These are phyloP conservation scores for Alviniconcha strummeri DNA, from an alignment of 2,888 invertebrate species.

Conservation along the genomic window DNA sequence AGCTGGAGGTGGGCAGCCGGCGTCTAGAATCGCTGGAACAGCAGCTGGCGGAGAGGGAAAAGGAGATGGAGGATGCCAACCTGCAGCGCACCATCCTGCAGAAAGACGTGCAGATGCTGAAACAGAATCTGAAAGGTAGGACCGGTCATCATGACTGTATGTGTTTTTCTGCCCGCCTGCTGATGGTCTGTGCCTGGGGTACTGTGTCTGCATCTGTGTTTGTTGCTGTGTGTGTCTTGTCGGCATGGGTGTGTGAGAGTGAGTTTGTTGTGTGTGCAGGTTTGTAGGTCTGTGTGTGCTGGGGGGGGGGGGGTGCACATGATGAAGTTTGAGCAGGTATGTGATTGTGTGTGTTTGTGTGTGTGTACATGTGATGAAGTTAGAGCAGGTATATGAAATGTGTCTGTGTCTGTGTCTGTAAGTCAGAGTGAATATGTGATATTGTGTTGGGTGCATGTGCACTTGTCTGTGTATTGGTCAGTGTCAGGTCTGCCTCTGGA, in stretches of 20 bases:
- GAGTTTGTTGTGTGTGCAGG: neutral
- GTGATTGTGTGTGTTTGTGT: no score
- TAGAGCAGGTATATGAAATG: no score
- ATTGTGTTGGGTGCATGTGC: neutral
- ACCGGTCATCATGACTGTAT: neutral
- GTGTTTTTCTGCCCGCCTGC: no score
- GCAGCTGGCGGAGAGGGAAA: conserved; percentile 56
- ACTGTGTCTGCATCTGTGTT: no score
- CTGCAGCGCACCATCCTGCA: conserved; percentile 53
- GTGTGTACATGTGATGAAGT: no score
- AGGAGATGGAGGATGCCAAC: conserved; percentile 61
- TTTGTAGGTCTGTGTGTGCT: neutral
- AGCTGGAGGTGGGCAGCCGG: conserved; percentile 55
- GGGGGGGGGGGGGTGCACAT: no score
- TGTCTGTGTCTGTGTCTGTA: neutral
- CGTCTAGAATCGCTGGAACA: conserved; percentile 58
- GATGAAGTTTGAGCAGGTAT: no score
- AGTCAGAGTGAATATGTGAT: neutral
- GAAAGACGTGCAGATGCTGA: conserved; percentile 59
- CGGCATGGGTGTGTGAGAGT: neutral
- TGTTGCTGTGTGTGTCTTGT: neutral
- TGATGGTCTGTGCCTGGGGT: no score
- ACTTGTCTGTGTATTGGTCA: neutral
- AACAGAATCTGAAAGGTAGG: conserved; percentile 59
- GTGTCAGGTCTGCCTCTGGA: neutral